Percentiles rank a stretch among this genome's conserved stretches.
phyloP scores from a whole-genome alignment of 2,797 vertebrate genomes.

The Bradypodion ventrale region DNA sequence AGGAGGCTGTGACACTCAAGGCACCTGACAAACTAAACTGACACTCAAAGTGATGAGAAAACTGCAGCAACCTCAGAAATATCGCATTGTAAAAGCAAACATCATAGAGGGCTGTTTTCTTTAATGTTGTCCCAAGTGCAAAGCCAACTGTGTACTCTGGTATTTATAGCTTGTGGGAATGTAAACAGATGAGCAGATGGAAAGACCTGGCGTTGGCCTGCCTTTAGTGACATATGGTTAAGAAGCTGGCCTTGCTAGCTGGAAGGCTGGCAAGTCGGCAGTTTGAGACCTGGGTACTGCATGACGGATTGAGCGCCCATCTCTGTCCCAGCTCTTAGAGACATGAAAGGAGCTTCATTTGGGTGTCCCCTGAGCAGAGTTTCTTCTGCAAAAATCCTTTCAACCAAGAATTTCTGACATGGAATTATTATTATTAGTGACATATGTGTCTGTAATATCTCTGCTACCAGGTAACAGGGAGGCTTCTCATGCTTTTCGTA shows the following conservation, averaged over 20 bases:
- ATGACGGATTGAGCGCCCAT: no score
- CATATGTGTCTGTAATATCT: neutral
- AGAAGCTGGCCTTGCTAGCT: no score
- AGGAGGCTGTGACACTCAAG: neutral
- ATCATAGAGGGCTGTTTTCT: neutral
- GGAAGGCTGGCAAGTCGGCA: no score
- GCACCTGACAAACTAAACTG: neutral
- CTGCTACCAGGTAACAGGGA: neutral
- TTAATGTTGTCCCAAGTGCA: neutral
- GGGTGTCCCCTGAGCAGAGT: no score
- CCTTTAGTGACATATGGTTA: no score
- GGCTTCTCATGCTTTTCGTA: neutral
- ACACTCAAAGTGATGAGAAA: neutral
- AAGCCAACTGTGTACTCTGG: neutral
- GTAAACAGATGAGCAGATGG: neutral
- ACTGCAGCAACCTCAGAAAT: neutral
- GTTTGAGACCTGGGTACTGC: no score
- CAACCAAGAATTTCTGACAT: no score
- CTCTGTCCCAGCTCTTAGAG: no score
- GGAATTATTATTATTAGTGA: no score
- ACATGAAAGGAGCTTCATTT: no score
- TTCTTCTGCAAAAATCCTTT: no score
- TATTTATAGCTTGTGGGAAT: neutral
- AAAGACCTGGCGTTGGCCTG: neutral
- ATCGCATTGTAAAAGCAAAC: neutral